Evolutionary conservation across 2,113 vertebrate species (phyloP), one percentile per base, ranked within the genome.

Genomic region (Calypte anna): DNA sequence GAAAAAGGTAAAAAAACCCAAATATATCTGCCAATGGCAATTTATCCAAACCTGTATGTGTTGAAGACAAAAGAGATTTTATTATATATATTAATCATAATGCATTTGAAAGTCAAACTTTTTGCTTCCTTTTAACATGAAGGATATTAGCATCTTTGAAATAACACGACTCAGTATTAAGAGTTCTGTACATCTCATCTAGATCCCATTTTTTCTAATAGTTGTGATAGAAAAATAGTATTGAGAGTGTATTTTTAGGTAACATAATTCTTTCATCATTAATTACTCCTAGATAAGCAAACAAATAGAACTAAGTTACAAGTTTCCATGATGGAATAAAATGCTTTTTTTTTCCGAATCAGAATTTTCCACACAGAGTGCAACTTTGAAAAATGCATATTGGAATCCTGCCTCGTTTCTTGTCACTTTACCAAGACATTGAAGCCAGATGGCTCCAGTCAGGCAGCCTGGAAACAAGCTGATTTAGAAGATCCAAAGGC

Each of bases 361-460:
- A n/a, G 38, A 91, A 58, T 91, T 84, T 85, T 74, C 75, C 51
- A 74, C 70, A 24, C 3, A 58, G 63, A 14, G 25, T 63, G 51
- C 33, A 63, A 79, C 70, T 94, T 40, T 27, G 33, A 77, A 64
- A 87, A 89, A 92, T 82, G 82, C 28, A 1, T 61, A 66, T 27
- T 91, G 86, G 81, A 94, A 91, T 76, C 46, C 63, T 87, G 81
- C 46, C 78, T 48, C 21, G 24, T 44, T 93, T 91, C 84, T 95
- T 96, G 78, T 40, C 67, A 79, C 86, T 92, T 87, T 58, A 83
- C 44, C 62, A 76, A 92, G 48, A 70, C 79, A 61, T 1, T 67
- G 61, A 94, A 96, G 95, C 93, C 96, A 96, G 78, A 79, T 96
- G 93, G 95, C 93, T 94, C 54, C 43, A 82, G 43, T 43, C 66